Percentiles rank a stretch among this genome's conserved stretches.
Conservation (phyloP, 1,140 invertebrate genomes). For the Aradophagus sp. region DNA sequence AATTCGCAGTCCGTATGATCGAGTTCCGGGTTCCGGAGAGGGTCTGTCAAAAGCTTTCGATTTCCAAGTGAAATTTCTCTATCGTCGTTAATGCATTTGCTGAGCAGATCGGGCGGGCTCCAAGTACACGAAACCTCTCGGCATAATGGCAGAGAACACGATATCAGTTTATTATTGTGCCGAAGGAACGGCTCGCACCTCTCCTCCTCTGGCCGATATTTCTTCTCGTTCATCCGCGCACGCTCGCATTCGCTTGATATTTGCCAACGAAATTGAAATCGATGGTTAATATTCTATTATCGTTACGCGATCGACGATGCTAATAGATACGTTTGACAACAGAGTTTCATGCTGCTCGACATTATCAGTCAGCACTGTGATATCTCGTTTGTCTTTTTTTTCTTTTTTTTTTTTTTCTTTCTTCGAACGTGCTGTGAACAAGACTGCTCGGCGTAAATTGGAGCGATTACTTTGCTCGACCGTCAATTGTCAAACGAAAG, state of each 20-base stretch:
- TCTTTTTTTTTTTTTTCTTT: too few relatives aligned
- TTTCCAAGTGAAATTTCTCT: slow-evolving; percentile 56
- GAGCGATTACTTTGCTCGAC: slow-evolving; percentile 28
- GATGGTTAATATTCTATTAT: slow-evolving; percentile 58
- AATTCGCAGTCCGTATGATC: slow-evolving; percentile 53
- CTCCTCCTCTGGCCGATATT: slow-evolving; percentile 50
- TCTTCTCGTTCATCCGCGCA: slow-evolving; percentile 41
- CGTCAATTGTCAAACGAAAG: slow-evolving; percentile 48
- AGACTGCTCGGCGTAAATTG: slow-evolving; percentile 38
- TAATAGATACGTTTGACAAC: too few relatives aligned
- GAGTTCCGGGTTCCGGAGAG: slow-evolving; percentile 40
- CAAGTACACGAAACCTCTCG: slow-evolving; percentile 53
- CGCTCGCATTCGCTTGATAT: slow-evolving; percentile 55
- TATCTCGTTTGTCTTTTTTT: not conserved
- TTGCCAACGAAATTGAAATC: slow-evolving; percentile 55
- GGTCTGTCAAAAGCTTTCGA: slow-evolving; percentile 59
- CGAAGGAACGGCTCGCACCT: slow-evolving; percentile 55
- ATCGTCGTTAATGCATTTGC: slow-evolving; percentile 58
- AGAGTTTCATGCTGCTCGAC: slow-evolving; percentile 39
- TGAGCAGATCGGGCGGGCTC: slow-evolving; percentile 46
- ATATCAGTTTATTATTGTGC: slow-evolving; percentile 56
- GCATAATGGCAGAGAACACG: slow-evolving; percentile 57
- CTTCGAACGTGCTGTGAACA: too few relatives aligned
- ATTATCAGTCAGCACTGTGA: too few relatives aligned
- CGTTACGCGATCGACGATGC: slow-evolving; percentile 40